These are phyloP conservation scores for Spodoptera litura DNA, from an alignment of 1,140 invertebrate genomes.

Conservation along the genomic window DNA sequence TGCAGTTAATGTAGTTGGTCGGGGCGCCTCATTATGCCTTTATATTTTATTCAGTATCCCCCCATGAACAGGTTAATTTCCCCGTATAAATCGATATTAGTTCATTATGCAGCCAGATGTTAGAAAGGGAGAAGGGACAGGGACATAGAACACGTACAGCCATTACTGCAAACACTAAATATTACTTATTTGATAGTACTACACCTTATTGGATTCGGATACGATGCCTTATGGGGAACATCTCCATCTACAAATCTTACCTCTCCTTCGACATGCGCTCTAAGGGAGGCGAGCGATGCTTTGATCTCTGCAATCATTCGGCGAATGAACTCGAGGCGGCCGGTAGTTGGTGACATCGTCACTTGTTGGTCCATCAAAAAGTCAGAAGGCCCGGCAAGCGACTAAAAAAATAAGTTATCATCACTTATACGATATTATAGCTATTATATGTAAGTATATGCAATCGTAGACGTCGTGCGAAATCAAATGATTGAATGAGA, in stretches of 20 bases:
- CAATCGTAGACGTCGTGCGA: no score
- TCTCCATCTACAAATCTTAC: not conserved
- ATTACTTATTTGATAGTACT: slow-evolving; percentile 24
- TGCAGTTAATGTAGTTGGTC: no score
- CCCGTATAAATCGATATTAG: not conserved
- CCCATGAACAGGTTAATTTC: not conserved
- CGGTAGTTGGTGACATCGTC: slow-evolving; percentile 62
- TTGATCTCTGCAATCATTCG: slow-evolving; percentile 65
- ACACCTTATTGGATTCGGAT: slow-evolving; percentile 3
- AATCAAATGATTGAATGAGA: no score
- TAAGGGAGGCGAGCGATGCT: slow-evolving; percentile 48
- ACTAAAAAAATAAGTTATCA: slow-evolving; percentile 50
- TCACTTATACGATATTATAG: no score
- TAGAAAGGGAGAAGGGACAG: not conserved
- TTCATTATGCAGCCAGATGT: slow-evolving; percentile 1
- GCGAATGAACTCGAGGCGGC: slow-evolving; percentile 62
- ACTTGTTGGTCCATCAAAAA: slow-evolving; percentile 82
- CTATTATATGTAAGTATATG: no score
- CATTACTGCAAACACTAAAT: slow-evolving; percentile 15
- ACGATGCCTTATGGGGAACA: not conserved
- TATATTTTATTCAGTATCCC: not conserved
- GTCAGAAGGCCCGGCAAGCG: slow-evolving; percentile 81
- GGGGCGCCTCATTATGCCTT: no score
- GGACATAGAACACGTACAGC: slow-evolving; percentile 16
- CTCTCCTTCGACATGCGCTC: slow-evolving; percentile 46